Base-by-base conservation (phyloP, 1,140 invertebrate species). In the Zaprionus davidi region DNA sequence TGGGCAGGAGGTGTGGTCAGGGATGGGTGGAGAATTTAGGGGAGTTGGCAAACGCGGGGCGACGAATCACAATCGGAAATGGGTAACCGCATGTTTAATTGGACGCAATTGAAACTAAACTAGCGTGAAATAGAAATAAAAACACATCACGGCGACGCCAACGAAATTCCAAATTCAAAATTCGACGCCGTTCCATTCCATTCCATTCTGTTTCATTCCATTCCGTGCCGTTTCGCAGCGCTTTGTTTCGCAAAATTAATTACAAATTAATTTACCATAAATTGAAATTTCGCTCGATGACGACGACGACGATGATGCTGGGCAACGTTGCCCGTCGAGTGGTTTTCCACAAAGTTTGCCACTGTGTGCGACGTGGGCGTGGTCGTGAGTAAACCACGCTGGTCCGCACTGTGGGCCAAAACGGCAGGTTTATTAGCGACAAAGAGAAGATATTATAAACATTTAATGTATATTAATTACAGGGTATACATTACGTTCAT, bases 231-330 rank as follows among this genome's bases (percentile, higher is more conserved):
- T 70, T 76, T 73, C 75, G 66, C 64, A 46, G 17, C 72, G 60
- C 68, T 64, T 46, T 46, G 41, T 46, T 46, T 49, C 75, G 67
- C 58, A 78, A 90, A 85, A 90, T 90, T 90, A 90, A 90, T 90
- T 90, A 90, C 85, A 90, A 90, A 90, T 90, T 90, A 90, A 90
- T 90, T 90, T 90, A 90, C 81, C 85, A 90, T 90, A 82, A 90
- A 90, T 90, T 90, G 79, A 71, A 85, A 77, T 73, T 73, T 62
- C 60, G 53, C 38, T 51, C 58, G 28, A 56, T 15, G 63, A 17
- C 41, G 41, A 44, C 15, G 38, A n/a, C 38, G 38, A 41, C 13
- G 38, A 41, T 6, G 15, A 41, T 15, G n/a, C 41, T 17, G 41
- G n/a, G 20, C 46, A 7, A 51, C 38, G 20, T 44, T 44, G 41